Percentiles rank a stretch among this genome's conserved stretches.
phyloP scores from a whole-genome alignment of 2,113 vertebrate species.

The Apistogramma diplotaenia region DNA sequence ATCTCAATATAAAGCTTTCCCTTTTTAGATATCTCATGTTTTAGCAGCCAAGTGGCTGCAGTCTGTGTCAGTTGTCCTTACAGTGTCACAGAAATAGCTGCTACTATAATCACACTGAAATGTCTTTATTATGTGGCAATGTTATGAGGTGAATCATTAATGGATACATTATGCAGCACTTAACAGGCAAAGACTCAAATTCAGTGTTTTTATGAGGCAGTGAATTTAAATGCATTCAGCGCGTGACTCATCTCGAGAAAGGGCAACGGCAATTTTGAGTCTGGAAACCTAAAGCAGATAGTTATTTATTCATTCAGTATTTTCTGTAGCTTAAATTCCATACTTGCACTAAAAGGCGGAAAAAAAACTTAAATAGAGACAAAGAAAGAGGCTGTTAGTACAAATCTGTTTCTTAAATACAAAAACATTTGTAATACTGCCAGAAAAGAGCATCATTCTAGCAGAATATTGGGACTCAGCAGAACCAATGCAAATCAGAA shows the following conservation, averaged over 20 bases:
- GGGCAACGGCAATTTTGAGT: background rate
- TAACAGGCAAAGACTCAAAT: background rate
- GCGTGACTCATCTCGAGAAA: background rate
- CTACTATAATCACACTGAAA: background rate
- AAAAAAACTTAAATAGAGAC: conserved; percentile 67
- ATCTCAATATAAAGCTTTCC: background rate
- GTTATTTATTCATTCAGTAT: conserved; percentile 76
- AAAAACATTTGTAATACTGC: conserved; percentile 83
- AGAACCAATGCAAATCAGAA: conserved; percentile 59
- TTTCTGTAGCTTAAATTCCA: conserved; percentile 63
- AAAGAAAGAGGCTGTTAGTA: conserved; percentile 71
- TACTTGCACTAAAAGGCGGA: conserved; percentile 65
- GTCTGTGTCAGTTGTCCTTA: background rate
- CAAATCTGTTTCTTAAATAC: conserved; percentile 80
- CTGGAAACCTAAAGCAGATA: conserved; percentile 49
- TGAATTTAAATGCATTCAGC: background rate
- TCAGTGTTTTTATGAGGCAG: background rate
- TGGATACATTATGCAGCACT: background rate
- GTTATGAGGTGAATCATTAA: conserved; percentile 3
- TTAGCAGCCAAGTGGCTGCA: background rate
- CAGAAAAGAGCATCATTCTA: conserved; percentile 73
- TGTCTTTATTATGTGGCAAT: background rate
- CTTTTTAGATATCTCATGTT: background rate
- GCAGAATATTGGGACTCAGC: conserved; percentile 70
- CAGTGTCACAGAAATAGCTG: background rate